Conservation (phyloP, 2,888 invertebrate genomes). For the Eudemis profundana region DNA sequence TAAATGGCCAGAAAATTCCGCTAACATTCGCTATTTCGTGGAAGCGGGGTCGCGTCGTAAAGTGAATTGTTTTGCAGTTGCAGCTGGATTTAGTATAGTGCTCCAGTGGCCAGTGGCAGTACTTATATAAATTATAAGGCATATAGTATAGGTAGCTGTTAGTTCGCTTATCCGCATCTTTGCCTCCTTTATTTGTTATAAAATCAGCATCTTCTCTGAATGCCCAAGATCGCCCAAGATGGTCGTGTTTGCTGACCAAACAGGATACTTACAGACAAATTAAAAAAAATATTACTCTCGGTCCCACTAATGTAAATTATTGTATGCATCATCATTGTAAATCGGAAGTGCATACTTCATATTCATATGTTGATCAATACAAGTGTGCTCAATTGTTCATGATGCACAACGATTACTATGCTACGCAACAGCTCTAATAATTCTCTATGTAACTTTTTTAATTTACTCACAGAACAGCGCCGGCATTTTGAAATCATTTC, state of each 20-base stretch:
- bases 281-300: no score
- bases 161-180: background rate
- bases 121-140: background rate
- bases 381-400: no score
- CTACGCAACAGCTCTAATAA: no score
- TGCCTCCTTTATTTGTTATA: no score
- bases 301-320: no score
- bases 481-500: conserved; percentile 20
- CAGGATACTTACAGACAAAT: conserved; percentile 1
- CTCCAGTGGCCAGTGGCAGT: background rate
- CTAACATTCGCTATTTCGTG: background rate
- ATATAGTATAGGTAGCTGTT: background rate
- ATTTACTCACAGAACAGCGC: background rate
- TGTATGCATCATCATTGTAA: no score
- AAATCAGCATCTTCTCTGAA: no score
- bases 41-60: background rate
- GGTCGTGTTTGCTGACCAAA: no score
- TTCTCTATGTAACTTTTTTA: background rate
- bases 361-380: no score
- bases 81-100: conserved; percentile 7
- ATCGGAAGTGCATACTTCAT: no score
- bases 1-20: background rate
- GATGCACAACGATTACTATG: no score
- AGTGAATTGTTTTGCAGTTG: background rate
- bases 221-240: no score